A percentile compares a stretch with the other conserved stretches of the same genome.
Conservation (phyloP, 1,140 invertebrate genomes). For the Chironomus striatipennis region DNA sequence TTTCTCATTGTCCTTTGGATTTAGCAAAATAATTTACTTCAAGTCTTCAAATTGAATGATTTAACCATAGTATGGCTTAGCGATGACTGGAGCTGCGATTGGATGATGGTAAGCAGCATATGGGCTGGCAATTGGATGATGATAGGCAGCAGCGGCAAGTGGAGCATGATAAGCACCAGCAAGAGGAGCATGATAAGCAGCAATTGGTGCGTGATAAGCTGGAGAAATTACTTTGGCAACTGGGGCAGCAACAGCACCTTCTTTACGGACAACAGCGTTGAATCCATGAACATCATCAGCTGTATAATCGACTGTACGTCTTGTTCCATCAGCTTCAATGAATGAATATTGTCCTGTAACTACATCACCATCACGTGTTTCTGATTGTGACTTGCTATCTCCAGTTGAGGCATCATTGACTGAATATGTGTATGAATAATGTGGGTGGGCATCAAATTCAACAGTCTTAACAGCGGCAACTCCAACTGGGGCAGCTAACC, state of each 20-base stretch:
- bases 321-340: slow-evolving; percentile 48
- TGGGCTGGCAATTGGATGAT: slow-evolving; percentile 30
- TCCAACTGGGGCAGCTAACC: slow-evolving; percentile 26
- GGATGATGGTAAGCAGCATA: too few relatives aligned
- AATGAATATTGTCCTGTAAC: slow-evolving; percentile 49
- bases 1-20: too few relatives aligned
- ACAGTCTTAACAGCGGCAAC: slow-evolving; percentile 30
- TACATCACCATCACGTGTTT: slow-evolving; percentile 47
- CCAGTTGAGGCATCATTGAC: slow-evolving; percentile 48
- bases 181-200: too few relatives aligned
- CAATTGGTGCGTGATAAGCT: too few relatives aligned
- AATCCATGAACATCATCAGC: slow-evolving; percentile 48
- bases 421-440: slow-evolving; percentile 47
- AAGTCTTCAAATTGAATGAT: too few relatives aligned
- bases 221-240: slow-evolving; percentile 26
- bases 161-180: slow-evolving; percentile 28
- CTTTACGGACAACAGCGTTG: slow-evolving; percentile 49
- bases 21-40: too few relatives aligned
- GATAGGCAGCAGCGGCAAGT: slow-evolving; percentile 32
- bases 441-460: slow-evolving; percentile 43
- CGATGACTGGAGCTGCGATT: neutral
- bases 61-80: too few relatives aligned
- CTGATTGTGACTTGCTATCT: slow-evolving; percentile 48
- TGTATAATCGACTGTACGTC: slow-evolving; percentile 47
- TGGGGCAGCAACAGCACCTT: slow-evolving; percentile 40